These are phyloP conservation scores for Mylabris sibirica DNA, from an alignment of 2,888 invertebrate species.

Conservation along the genomic window DNA sequence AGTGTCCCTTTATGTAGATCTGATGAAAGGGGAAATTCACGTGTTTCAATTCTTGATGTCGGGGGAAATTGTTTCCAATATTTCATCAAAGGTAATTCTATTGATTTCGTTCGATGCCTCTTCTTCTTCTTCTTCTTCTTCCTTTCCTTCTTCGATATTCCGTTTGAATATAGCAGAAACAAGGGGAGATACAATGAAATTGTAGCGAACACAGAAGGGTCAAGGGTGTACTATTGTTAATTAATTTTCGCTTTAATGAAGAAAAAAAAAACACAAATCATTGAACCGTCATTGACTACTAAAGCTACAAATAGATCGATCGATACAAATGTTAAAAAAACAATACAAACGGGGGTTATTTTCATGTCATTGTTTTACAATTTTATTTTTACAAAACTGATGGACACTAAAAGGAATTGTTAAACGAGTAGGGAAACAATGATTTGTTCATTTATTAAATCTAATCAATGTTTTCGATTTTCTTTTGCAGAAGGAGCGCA, in stretches of 20 bases:
- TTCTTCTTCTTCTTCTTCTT: too few species aligned
- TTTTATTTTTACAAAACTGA: not conserved
- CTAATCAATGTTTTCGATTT: not conserved
- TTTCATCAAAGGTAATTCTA: not conserved
- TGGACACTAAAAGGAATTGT: too few species aligned
- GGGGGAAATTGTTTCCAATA: not conserved
- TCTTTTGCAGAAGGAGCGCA: conserved; percentile 37
- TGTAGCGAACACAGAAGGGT: not conserved
- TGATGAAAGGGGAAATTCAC: not conserved
- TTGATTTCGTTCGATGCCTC: not conserved
- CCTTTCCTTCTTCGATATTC: not conserved
- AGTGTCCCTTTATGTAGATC: not conserved
- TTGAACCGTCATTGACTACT: not conserved
- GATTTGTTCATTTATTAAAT: too few species aligned
- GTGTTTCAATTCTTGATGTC: not conserved
- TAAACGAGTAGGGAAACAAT: too few species aligned
- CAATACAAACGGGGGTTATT: not conserved
- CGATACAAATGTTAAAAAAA: not conserved
- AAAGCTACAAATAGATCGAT: not conserved
- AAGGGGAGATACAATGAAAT: not conserved
- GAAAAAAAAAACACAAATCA: not conserved
- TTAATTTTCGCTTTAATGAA: not conserved
- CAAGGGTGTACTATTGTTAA: not conserved
- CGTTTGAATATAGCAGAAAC: not conserved
- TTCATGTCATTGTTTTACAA: not conserved